Base-by-base conservation (phyloP, 1,140 invertebrate species). In the Helicoverpa armigera region DNA sequence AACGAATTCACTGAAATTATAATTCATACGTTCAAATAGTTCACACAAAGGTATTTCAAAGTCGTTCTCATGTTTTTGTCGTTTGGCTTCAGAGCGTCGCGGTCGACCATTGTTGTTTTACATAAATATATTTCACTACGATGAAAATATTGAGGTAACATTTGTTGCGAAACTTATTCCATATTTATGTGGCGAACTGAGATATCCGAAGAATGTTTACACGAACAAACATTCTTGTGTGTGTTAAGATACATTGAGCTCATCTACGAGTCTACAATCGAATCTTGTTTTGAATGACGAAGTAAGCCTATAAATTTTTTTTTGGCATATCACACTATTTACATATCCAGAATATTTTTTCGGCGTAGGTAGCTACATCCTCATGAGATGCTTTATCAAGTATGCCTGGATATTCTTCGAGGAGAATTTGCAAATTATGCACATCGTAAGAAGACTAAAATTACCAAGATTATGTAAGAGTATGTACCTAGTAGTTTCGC, bases 21-120 rank as follows among this genome's bases (percentile, higher is more conserved):
- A 43, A 43, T 43, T 61, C 23, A 61, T 75, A 53, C 16, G 14
- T 54, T 12, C n/a, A 63, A 60, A 63, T 75, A 75, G 73, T 75
- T 75, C 73, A 75, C 73, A 75, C 35, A 75, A 61, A 63, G 54
- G 18, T 75, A 75, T 75, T 75, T 61, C 73, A 75, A 75, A 75
- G 73, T 75, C 73, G 58, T 75, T 75, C 53, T 75, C 73, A 61
- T 23, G 73, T 75, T 74, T 74, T 74, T 69, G 65, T 60, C 11
- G 58, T 50, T 63, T 43, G 14, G 31, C 61, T 58, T 18, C 50
- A 54, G 29, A 73, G 53, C 70, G 51, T 31, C 18, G 50, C 23
- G 48, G 18, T 7, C 53, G 51, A 14, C 56, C 35, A 76, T 18
- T 51, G 29, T 23, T 76, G 18, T 63, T 51, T 56, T 63, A 43